A percentile compares a stretch with the other conserved stretches of the same genome.
phyloP scores from a whole-genome alignment of 2,888 invertebrate genomes.

The Hylaea fasciaria region DNA sequence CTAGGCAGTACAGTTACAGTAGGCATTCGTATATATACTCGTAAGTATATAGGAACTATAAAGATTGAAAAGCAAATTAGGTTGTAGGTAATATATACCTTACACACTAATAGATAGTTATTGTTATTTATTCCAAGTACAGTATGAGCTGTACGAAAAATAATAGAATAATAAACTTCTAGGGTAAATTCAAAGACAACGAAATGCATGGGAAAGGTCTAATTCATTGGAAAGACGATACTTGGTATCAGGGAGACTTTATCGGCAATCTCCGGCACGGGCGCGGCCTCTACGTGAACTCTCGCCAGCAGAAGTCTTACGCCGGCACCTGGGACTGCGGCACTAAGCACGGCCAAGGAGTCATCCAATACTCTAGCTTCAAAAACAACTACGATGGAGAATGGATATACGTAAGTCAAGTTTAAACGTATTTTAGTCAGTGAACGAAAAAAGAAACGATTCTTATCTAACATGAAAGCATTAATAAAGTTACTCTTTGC shows the following conservation, averaged over 20 bases:
- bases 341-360: constrained; percentile 73
- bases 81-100: no score
- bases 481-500: constrained; percentile 15
- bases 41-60: no score
- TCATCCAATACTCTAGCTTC: constrained; percentile 64
- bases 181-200: constrained; percentile 86
- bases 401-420: constrained; percentile 66
- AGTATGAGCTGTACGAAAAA: no score
- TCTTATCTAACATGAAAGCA: not conserved
- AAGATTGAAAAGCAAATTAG: no score
- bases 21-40: no score
- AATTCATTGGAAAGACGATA: constrained; percentile 83
- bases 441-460: no score
- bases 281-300: constrained; percentile 77
- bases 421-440: no score
- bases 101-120: no score
- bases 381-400: constrained; percentile 71
- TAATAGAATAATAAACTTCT: constrained; percentile 9
- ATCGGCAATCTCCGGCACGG: constrained; percentile 83
- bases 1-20: no score
- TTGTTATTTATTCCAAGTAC: no score
- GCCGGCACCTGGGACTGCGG: constrained; percentile 80
- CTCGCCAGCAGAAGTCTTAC: constrained; percentile 68
- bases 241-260: constrained; percentile 86
- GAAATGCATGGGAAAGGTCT: constrained; percentile 82